A percentile compares a stretch with the other conserved stretches of the same genome.
These are phyloP conservation scores for Trissonchulus latispiculum DNA, from an alignment of 2,888 invertebrate species.

Conservation along the genomic window DNA sequence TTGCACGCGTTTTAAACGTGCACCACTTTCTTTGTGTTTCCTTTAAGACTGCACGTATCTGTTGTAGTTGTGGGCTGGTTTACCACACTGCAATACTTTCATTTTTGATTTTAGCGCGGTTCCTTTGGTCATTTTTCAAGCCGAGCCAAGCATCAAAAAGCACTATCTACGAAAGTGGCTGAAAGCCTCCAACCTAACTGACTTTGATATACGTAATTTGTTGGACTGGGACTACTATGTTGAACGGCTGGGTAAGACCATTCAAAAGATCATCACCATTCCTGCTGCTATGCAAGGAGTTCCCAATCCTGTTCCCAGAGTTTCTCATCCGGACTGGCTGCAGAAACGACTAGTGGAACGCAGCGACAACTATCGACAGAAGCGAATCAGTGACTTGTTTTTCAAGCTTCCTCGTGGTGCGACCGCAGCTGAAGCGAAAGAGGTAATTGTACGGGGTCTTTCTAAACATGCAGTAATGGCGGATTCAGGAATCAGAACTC, in stretches of 20 bases:
- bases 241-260: conserved; percentile 80
- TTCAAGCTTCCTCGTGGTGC: conserved; percentile 23
- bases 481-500: too few relatives aligned
- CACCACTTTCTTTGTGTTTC: too few relatives aligned
- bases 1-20: too few relatives aligned
- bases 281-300: conserved; percentile 94
- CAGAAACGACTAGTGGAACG: conserved; percentile 88
- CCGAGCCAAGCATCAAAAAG: conserved; percentile 70
- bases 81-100: background rate
- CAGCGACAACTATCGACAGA: conserved; percentile 76
- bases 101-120: conserved; percentile 61
- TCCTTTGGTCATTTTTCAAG: conserved; percentile 82
- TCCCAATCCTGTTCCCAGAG: conserved; percentile 85
- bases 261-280: conserved; percentile 98
- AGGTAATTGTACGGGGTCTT: too few relatives aligned
- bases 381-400: conserved; percentile 88
- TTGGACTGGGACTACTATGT: conserved; percentile 97
- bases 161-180: conserved; percentile 89
- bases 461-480: too few relatives aligned
- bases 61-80: too few relatives aligned
- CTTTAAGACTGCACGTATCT: too few relatives aligned
- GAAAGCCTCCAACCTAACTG: conserved; percentile 53
- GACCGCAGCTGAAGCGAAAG: too few relatives aligned
- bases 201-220: conserved; percentile 79
- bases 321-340: conserved; percentile 93